Conservation (phyloP, 2,113 vertebrate genomes). For the Gymnocephalus cernua region DNA sequence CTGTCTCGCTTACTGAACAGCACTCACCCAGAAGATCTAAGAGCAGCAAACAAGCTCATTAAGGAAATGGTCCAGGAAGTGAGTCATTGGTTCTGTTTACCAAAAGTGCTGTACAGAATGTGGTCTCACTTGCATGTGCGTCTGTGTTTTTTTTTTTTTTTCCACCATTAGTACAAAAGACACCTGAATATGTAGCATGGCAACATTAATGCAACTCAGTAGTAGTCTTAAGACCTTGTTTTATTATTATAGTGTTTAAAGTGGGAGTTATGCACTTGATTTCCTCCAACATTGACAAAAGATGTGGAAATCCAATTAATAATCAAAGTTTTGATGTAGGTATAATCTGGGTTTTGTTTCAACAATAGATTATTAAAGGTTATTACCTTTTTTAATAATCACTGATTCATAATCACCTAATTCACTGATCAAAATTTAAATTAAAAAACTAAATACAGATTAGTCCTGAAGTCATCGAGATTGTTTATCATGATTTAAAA, state of each 20-base stretch:
- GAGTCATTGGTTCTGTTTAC: constrained; percentile 35
- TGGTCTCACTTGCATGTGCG: neutral
- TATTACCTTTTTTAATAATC: too few species aligned
- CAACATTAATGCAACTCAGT: neutral
- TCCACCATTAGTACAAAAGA: neutral
- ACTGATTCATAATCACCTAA: too few species aligned
- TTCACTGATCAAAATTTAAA: too few species aligned
- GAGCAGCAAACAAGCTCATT: constrained; percentile 98
- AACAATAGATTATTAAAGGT: neutral
- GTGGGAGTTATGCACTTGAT: neutral
- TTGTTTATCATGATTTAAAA: neutral
- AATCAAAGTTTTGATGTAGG: neutral
- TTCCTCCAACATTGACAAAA: neutral
- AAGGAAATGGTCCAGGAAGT: constrained; percentile 99
- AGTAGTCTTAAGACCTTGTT: neutral
- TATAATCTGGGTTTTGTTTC: neutral
- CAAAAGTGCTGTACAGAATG: neutral
- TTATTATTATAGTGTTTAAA: neutral
- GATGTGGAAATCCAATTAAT: neutral
- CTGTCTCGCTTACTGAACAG: constrained; percentile 96
- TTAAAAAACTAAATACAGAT: neutral
- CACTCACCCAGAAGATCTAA: constrained; percentile 94
- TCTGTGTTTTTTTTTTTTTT: neutral
- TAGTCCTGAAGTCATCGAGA: neutral
- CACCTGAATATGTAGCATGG: too few species aligned